phyloP scores from a whole-genome alignment of 1,140 invertebrate species.

The Mactra quadrangularis region DNA sequence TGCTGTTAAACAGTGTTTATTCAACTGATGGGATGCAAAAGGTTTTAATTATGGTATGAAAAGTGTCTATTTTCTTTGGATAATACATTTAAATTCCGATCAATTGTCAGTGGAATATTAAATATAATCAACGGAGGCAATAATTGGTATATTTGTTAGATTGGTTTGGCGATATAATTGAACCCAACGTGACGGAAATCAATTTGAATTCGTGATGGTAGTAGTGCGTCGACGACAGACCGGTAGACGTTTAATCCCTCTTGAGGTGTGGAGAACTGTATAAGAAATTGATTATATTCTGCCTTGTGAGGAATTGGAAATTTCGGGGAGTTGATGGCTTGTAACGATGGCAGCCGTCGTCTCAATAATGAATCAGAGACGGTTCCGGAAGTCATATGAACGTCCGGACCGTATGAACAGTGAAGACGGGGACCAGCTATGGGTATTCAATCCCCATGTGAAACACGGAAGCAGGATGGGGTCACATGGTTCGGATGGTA shows the following conservation, averaged over 20 bases:
- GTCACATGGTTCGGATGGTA: conserved; percentile 54
- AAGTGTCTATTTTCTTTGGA: conserved; percentile 29
- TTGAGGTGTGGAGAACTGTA: conserved; percentile 17
- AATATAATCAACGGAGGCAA: not conserved
- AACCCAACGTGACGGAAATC: conserved; percentile 13
- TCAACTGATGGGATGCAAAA: conserved; percentile 38
- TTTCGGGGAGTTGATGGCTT: conserved; percentile 37
- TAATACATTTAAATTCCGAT: conserved; percentile 1
- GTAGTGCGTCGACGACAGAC: not conserved
- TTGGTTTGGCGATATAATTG: conserved; percentile 7
- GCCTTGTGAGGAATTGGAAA: conserved; percentile 21
- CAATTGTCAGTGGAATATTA: conserved; percentile 15
- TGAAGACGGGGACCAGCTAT: conserved; percentile 73
- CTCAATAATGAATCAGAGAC: conserved; percentile 77
- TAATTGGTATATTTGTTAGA: conserved; percentile 13
- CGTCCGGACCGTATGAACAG: conserved; percentile 74
- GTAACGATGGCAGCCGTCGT: conserved; percentile 73
- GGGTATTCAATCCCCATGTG: conserved; percentile 68
- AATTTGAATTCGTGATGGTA: conserved; percentile 16
- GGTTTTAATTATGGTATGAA: conserved; percentile 22
- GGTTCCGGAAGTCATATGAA: conserved; percentile 76
- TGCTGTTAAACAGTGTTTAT: conserved; percentile 46
- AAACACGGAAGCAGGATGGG: conserved; percentile 47
- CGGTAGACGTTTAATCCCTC: conserved; percentile 3
- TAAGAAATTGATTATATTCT: conserved; percentile 36